Conservation (phyloP, 2,888 invertebrate species). For the Lepeophtheirus nordmannii region DNA sequence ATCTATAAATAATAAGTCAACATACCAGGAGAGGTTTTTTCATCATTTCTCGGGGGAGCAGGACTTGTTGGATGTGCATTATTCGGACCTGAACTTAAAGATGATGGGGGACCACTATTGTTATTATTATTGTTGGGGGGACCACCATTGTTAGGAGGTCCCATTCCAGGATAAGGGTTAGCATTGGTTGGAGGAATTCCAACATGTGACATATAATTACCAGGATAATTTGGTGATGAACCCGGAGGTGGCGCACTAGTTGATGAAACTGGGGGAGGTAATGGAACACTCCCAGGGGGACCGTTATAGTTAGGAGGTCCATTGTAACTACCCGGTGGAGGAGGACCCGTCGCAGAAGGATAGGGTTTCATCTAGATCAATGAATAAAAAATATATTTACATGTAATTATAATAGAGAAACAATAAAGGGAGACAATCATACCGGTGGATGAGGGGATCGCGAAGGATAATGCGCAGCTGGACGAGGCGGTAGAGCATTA, state of each 20-base stretch:
- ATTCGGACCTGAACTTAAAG: neutral
- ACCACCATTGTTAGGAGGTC: constrained; percentile 5
- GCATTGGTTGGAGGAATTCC: neutral
- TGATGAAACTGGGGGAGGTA: neutral
- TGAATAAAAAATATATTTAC: no score
- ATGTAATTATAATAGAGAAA: no score
- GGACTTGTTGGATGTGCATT: neutral
- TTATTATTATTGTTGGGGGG: neutral
- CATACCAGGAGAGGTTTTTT: neutral
- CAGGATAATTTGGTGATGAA: neutral
- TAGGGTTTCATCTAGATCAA: neutral
- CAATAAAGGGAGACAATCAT: no score
- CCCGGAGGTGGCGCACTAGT: neutral
- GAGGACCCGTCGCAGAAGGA: neutral
- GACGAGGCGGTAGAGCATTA: neutral
- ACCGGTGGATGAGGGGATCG: neutral
- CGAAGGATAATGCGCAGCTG: neutral
- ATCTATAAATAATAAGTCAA: neutral
- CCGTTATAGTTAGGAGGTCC: neutral
- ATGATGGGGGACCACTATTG: neutral
- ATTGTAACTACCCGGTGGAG: neutral
- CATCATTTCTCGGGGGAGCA: neutral
- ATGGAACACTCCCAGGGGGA: neutral
- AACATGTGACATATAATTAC: neutral
- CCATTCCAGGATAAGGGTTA: neutral